These are phyloP conservation scores for Enteromius viviparus DNA, from an alignment of 2,797 vertebrate genomes.

Conservation along the genomic window DNA sequence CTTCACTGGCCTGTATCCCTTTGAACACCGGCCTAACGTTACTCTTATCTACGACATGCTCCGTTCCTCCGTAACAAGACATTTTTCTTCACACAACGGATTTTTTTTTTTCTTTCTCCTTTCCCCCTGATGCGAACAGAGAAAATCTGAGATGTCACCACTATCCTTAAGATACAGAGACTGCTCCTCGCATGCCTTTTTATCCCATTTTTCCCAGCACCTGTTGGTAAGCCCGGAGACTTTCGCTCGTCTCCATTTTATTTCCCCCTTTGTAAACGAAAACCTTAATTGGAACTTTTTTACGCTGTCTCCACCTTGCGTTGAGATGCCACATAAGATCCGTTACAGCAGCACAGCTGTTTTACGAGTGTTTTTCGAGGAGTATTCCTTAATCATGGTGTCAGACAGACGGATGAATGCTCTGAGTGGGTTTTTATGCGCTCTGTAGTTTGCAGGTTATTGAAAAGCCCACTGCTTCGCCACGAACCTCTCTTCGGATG, in stretches of 20 bases:
- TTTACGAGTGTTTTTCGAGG: conserved; percentile 76
- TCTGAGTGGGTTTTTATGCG: conserved; percentile 34
- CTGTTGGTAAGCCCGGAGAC: conserved; percentile 68
- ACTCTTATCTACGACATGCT: conserved; percentile 80
- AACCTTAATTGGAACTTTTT: conserved; percentile 81
- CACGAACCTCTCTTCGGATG: conserved; percentile 16
- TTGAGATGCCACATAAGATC: conserved; percentile 77
- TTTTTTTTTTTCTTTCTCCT: conserved; percentile 32
- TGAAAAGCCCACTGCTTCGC: conserved; percentile 25
- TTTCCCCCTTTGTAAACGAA: conserved; percentile 74
- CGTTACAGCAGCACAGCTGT: conserved; percentile 67
- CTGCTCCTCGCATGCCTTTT: conserved; percentile 44
- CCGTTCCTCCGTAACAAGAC: conserved; percentile 81
- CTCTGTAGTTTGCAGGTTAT: conserved; percentile 29
- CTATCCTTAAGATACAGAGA: conserved; percentile 75
- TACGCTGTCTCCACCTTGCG: conserved; percentile 80
- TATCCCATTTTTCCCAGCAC: conserved; percentile 66
- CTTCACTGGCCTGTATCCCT: conserved; percentile 76
- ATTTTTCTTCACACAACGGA: conserved; percentile 60
- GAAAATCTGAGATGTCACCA: conserved; percentile 72
- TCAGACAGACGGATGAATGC: conserved; percentile 43
- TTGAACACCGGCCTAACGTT: conserved; percentile 78
- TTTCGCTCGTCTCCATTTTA: conserved; percentile 53
- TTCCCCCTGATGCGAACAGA: conserved; percentile 64
- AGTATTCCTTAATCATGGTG: conserved; percentile 68